Evolutionary conservation across 2,888 invertebrate genomes (phyloP).

Genomic region (Pristionchus maxplancki): DNA sequence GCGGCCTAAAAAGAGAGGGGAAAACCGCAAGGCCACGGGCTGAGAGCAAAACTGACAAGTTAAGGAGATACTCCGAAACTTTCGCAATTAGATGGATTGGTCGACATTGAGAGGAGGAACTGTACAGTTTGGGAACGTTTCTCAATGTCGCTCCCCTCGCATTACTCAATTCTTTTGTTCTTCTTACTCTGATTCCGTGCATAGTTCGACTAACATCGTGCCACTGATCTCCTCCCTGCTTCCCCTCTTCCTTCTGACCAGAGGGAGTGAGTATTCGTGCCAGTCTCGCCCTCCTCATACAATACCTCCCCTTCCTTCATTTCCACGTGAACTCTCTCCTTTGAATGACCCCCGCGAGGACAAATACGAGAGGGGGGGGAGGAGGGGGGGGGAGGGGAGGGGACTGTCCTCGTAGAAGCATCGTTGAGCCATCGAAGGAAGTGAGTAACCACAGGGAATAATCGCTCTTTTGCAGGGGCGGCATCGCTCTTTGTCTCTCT

Average conservation of each 20-base stretch:
- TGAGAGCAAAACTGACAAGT: not conserved
- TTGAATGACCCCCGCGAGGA: conserved; percentile 45
- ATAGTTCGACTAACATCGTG: no score
- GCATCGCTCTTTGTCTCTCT: conserved; percentile 97
- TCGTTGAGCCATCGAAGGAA: not conserved
- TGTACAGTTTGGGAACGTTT: not conserved
- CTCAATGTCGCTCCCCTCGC: not conserved
- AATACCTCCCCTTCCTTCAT: conserved; percentile 22
- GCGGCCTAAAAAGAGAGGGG: not conserved
- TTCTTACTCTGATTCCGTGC: not conserved
- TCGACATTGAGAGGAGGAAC: not conserved
- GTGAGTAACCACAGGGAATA: not conserved
- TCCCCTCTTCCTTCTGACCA: not conserved
- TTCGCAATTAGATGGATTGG: not conserved
- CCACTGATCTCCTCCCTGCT: not conserved
- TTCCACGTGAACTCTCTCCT: conserved; percentile 42
- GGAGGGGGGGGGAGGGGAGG: conserved; percentile 12
- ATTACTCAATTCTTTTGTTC: no score
- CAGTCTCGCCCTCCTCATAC: conserved; percentile 30
- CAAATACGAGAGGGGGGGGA: no score
- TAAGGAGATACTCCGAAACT: not conserved
- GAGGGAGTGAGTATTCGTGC: not conserved
- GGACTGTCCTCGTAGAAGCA: not conserved
- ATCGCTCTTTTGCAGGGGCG: conserved; percentile 86
- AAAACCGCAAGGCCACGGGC: conserved; percentile 20